Evolutionary conservation across 2,888 invertebrate genomes (phyloP).

Genomic region (Beris chalybata): DNA sequence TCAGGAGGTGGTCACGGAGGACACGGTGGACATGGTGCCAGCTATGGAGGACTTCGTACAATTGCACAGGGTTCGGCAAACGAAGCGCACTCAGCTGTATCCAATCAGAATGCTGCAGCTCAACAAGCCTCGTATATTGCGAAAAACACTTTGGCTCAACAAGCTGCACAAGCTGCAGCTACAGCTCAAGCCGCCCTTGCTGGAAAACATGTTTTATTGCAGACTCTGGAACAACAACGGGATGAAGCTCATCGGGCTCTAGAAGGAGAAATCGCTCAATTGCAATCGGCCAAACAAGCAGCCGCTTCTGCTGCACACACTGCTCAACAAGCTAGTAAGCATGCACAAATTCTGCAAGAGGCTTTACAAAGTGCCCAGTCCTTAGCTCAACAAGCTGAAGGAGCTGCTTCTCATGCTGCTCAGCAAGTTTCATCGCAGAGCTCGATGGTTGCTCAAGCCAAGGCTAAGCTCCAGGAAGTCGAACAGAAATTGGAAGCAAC

Average conservation of each 20-base stretch:
- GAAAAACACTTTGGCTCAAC: too few species aligned
- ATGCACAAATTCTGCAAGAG: constrained; percentile 8
- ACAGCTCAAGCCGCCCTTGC: neutral
- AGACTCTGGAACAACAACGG: constrained; percentile 11
- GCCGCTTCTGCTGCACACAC: constrained; percentile 9
- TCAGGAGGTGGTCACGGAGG: constrained; percentile 45
- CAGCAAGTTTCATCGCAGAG: constrained; percentile 11
- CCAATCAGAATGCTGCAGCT: too few species aligned
- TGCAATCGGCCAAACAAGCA: constrained; percentile 16
- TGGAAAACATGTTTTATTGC: constrained; percentile 16
- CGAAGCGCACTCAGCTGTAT: too few species aligned
- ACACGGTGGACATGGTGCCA: constrained; percentile 57
- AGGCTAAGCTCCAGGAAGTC: constrained; percentile 1
- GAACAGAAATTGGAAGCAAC: constrained; percentile 20
- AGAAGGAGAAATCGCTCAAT: constrained; percentile 15
- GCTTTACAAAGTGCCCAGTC: neutral
- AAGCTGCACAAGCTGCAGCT: too few species aligned
- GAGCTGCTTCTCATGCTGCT: neutral
- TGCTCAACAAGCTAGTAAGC: constrained; percentile 12
- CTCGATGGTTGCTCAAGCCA: constrained; percentile 17
- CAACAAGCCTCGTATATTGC: too few species aligned
- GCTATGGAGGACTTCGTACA: neutral
- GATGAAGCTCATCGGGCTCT: neutral
- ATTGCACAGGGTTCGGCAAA: too few species aligned
- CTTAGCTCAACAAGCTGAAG: too few species aligned